phyloP scores from a whole-genome alignment of 2,797 vertebrate genomes.

The Myotis myotis region DNA sequence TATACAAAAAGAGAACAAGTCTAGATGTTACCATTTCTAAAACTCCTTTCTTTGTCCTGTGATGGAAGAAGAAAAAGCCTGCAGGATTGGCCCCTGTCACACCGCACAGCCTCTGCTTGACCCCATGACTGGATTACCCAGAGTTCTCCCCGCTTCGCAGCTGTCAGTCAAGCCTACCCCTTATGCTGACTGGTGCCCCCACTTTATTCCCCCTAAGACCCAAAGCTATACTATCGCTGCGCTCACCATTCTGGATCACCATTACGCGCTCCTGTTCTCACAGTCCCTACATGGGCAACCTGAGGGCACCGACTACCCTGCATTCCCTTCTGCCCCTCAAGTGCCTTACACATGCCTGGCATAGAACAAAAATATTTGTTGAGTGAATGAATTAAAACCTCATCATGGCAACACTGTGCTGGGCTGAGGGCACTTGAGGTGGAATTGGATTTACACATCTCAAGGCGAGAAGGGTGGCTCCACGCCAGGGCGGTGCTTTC shows the following conservation, averaged over 20 bases:
- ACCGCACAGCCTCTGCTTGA: neutral
- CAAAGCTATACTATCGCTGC: accelerated
- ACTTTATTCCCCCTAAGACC: neutral
- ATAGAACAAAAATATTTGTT: neutral
- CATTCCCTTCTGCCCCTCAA: neutral
- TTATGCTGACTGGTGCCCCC: neutral
- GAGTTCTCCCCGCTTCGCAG: neutral
- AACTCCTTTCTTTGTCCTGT: neutral
- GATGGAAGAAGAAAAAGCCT: neutral
- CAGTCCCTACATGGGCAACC: neutral
- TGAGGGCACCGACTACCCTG: neutral
- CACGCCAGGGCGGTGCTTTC: neutral
- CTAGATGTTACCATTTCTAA: neutral
- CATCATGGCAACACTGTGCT: neutral
- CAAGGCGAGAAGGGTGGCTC: neutral
- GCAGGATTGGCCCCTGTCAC: accelerated
- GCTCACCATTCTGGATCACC: neutral
- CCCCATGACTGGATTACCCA: too few relatives aligned
- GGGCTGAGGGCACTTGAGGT: neutral
- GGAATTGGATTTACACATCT: neutral
- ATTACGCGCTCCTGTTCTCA: accelerated
- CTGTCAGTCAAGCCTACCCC: neutral
- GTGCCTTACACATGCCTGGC: neutral
- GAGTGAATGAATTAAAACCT: conserved; percentile 25
- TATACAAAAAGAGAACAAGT: neutral